Evolutionary conservation across 1,140 invertebrate genomes (phyloP).

Genomic region (Drosophila arizonae): DNA sequence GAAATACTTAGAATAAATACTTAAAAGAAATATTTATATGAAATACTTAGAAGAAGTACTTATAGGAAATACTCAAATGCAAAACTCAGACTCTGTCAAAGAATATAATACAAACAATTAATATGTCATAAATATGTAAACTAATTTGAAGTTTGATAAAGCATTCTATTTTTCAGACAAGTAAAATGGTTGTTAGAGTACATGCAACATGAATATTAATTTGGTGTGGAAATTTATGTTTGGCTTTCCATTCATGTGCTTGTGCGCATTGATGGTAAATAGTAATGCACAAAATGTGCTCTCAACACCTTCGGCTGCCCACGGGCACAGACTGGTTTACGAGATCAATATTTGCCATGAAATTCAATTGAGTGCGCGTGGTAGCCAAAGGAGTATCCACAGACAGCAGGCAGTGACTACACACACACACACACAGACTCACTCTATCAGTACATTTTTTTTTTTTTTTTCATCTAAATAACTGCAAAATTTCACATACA

Average conservation of each 20-base stretch:
- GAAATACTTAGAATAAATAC: no score
- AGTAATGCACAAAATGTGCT: slow-evolving; percentile 43
- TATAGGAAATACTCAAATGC: no score
- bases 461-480: slow-evolving; percentile 65
- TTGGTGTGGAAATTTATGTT: no score
- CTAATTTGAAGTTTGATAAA: no score
- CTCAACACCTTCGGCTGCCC: slow-evolving; percentile 54
- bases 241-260: no score
- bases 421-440: neutral
- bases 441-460: slow-evolving; percentile 1
- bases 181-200: neutral
- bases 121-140: no score
- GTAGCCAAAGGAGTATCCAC: slow-evolving; percentile 47
- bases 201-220: neutral
- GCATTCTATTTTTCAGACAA: no score
- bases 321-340: slow-evolving; percentile 45
- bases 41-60: no score
- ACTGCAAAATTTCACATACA: slow-evolving; percentile 45
- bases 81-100: no score
- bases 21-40: no score
- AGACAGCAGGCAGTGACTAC: slow-evolving; percentile 19
- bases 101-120: no score
- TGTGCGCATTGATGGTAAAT: neutral
- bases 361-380: slow-evolving; percentile 76
- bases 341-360: slow-evolving; percentile 51